Evolutionary conservation across 2,797 vertebrate species (phyloP).

Genomic region (Balearica regulorum): DNA sequence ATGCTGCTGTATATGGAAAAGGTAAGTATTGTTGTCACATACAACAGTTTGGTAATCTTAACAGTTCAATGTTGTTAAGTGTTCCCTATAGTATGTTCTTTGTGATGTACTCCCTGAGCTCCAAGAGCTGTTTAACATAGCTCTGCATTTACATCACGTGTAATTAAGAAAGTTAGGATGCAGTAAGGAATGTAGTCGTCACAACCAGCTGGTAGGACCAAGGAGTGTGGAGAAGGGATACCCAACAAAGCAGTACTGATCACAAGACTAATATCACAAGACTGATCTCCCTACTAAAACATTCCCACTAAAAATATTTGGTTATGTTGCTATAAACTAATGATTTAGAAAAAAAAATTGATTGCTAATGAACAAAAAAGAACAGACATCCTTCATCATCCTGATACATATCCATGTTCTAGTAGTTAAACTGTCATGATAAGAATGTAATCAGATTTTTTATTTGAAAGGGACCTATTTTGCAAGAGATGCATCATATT

Average conservation of each 20-base stretch:
- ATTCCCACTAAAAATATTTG: not conserved
- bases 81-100: not conserved
- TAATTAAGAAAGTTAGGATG: not conserved
- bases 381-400: not conserved
- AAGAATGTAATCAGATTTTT: not conserved
- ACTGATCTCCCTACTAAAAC: not conserved
- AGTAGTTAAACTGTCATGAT: not conserved
- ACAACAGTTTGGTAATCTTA: not conserved
- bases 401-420: not conserved
- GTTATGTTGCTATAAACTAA: not conserved
- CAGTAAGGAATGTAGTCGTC: not conserved
- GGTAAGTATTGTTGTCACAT: conserved; percentile 72
- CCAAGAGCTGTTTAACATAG: not conserved
- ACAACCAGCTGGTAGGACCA: not conserved
- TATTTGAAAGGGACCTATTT: conserved; percentile 89
- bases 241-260: not conserved
- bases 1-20: conserved; percentile 94
- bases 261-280: not conserved
- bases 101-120: not conserved
- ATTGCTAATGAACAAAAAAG: not conserved
- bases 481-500: conserved; percentile 90
- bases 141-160: not conserved
- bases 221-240: not conserved
- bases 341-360: not conserved
- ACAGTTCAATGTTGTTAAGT: not conserved